A percentile compares a stretch with the other conserved stretches of the same genome.
Conservation (phyloP, 2,113 vertebrate species). For the Phylloscopus whistleri region DNA sequence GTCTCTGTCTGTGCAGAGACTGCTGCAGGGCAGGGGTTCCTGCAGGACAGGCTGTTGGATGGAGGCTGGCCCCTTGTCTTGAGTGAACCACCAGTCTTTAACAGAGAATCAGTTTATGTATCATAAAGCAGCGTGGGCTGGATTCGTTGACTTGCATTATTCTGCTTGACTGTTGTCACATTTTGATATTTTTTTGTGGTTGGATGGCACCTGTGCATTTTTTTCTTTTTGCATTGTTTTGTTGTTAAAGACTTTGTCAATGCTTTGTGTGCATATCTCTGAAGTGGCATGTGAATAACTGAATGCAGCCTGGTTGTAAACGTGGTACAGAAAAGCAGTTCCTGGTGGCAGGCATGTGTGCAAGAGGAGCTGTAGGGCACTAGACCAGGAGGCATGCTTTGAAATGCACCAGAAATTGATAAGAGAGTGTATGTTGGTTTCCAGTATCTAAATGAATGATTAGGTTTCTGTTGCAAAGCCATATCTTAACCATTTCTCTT, state of each 20-base stretch:
- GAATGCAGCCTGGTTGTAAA: conserved; percentile 20
- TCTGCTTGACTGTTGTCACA: conserved; percentile 14
- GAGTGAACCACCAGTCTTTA: neutral
- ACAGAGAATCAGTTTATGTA: neutral
- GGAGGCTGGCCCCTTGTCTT: conserved; percentile 8
- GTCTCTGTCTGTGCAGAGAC: neutral
- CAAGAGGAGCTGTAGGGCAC: neutral
- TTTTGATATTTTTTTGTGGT: neutral
- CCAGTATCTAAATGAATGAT: conserved; percentile 1
- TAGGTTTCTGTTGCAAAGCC: conserved; percentile 10
- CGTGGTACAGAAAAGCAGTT: neutral
- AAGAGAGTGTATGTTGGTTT: conserved; percentile 31
- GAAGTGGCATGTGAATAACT: neutral
- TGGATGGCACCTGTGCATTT: neutral
- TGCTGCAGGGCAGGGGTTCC: conserved; percentile 9
- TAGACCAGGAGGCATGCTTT: conserved; percentile 39
- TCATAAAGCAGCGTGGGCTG: neutral
- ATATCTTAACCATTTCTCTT: conserved; percentile 19
- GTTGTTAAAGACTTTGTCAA: neutral
- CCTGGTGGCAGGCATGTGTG: neutral
- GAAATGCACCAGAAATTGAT: conserved; percentile 31
- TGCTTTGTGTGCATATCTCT: neutral
- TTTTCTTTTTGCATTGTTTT: neutral
- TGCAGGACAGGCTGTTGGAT: neutral
- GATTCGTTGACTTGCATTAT: neutral